These are phyloP conservation scores for Mercenaria mercenaria DNA, from an alignment of 1,140 invertebrate genomes.

Conservation along the genomic window DNA sequence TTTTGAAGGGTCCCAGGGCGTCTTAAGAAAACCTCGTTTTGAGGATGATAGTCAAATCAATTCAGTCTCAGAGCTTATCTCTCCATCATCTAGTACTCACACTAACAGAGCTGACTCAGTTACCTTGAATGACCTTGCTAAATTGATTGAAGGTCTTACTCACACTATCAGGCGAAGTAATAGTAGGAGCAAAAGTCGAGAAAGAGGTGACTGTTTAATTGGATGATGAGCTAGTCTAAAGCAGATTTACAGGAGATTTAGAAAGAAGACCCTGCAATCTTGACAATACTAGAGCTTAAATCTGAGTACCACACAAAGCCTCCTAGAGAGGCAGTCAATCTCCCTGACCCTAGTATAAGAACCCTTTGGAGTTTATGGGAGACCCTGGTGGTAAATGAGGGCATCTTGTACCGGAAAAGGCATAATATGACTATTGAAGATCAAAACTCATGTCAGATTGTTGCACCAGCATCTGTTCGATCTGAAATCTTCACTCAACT, in stretches of 20 bases:
- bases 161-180: background rate
- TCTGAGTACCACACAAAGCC: background rate
- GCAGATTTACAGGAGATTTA: too few relatives aligned
- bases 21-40: background rate
- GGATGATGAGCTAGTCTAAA: too few relatives aligned
- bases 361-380: background rate
- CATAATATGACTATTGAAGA: background rate
- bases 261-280: too few relatives aligned
- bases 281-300: too few relatives aligned
- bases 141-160: background rate
- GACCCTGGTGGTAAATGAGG: background rate
- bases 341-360: background rate
- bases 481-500: background rate
- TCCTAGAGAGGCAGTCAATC: background rate
- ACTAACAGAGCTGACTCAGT: background rate
- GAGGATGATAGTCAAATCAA: background rate
- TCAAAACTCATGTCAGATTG: background rate
- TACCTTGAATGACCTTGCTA: background rate
- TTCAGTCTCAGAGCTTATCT: background rate
- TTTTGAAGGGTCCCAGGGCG: conserved; percentile 19
- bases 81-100: background rate
- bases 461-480: background rate
- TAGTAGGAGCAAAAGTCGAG: background rate
- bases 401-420: background rate
- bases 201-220: too few relatives aligned